These are phyloP conservation scores for Clanis bilineata DNA, from an alignment of 2,888 invertebrate species.

Conservation along the genomic window DNA sequence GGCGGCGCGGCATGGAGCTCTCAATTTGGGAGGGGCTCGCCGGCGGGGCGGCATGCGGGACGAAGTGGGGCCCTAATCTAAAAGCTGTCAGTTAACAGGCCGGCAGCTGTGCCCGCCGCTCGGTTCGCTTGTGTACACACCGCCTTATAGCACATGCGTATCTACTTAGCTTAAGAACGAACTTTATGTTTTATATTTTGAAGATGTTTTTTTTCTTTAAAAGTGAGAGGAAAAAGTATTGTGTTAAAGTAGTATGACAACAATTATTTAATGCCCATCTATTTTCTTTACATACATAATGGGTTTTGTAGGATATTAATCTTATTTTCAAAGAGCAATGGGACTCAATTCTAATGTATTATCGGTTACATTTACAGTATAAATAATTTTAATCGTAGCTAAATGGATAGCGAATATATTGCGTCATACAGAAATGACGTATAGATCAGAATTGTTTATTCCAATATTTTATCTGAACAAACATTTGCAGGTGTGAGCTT, in stretches of 20 bases:
- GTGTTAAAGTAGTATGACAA: background rate
- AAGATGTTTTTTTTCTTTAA: background rate
- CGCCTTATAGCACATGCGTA: constrained; percentile 48
- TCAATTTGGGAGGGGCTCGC: constrained; percentile 70
- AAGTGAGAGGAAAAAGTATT: too few species aligned
- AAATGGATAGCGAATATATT: background rate
- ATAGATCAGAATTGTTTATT: background rate
- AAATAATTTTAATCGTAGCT: background rate
- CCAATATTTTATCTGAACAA: background rate
- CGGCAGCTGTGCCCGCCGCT: constrained; percentile 62
- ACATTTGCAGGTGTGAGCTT: background rate
- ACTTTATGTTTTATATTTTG: constrained; percentile 11
- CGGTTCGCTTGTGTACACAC: constrained; percentile 48
- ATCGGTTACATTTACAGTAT: background rate
- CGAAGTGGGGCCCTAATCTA: constrained; percentile 68
- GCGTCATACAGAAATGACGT: background rate
- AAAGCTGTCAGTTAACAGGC: constrained; percentile 76
- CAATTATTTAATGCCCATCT: too few species aligned
- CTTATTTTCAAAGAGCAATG: background rate
- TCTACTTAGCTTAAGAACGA: constrained; percentile 11
- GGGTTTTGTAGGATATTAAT: background rate
- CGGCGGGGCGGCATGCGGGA: constrained; percentile 36
- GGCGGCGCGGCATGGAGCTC: constrained; percentile 66
- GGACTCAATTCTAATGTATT: background rate
- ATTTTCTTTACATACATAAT: background rate